A percentile compares a stretch with the other conserved stretches of the same genome.
These are phyloP conservation scores for Megamerina dolium DNA, from an alignment of 2,888 invertebrate species.

Conservation along the genomic window DNA sequence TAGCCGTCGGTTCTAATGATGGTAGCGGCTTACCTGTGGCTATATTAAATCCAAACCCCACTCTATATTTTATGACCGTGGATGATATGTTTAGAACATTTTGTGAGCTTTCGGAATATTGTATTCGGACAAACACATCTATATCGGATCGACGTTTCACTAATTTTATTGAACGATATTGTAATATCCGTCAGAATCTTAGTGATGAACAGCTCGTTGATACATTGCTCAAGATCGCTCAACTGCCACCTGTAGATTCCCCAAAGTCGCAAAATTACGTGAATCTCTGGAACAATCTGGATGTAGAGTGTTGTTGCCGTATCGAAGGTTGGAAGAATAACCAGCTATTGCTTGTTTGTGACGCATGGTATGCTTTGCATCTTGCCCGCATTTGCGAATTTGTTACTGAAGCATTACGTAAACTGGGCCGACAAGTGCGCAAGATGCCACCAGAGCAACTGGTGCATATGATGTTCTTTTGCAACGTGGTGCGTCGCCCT, in stretches of 20 bases:
- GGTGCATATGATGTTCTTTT: constrained; percentile 62
- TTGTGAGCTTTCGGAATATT: constrained; percentile 29
- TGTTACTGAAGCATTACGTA: constrained; percentile 53
- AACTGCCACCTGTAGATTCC: constrained; percentile 53
- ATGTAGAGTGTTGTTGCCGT: constrained; percentile 57
- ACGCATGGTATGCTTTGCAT: constrained; percentile 60
- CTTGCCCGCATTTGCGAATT: constrained; percentile 55
- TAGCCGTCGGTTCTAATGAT: no score
- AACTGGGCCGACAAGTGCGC: constrained; percentile 55
- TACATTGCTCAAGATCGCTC: constrained; percentile 52
- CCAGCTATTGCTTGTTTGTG: constrained; percentile 55
- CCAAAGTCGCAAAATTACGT: constrained; percentile 56
- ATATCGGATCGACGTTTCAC: constrained; percentile 35
- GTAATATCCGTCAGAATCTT: constrained; percentile 54
- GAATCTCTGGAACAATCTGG: constrained; percentile 63
- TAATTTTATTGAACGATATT: constrained; percentile 34
- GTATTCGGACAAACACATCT: constrained; percentile 23
- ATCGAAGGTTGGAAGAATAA: constrained; percentile 53
- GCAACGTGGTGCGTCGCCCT: constrained; percentile 56
- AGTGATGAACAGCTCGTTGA: constrained; percentile 55
- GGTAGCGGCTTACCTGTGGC: no score
- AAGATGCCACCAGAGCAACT: constrained; percentile 57
- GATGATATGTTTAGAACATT: constrained; percentile 29
- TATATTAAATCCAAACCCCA: no score
- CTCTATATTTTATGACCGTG: neutral